Base-by-base conservation (phyloP, 1,140 invertebrate species). In the Latrodectus geometricus region DNA sequence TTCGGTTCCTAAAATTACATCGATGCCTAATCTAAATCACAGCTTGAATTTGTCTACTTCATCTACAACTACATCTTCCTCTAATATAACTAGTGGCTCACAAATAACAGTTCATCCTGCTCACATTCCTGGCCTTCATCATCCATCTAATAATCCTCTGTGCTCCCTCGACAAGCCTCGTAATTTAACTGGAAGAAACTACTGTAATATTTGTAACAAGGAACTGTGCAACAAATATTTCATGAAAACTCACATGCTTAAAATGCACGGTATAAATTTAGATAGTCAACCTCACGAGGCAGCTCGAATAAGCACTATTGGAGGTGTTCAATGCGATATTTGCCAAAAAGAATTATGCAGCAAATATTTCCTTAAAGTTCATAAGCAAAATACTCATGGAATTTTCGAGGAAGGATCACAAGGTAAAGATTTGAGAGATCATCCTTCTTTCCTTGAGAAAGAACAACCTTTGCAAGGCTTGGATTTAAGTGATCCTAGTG, bases 171-270 rank as follows among this genome's bases (percentile, higher is more conserved):
- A 86, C 8, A 85, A 85, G 50, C 87, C 87, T 9, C 87, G 82
- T 9, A 88, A 83, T 65, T 17, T 88, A n/a, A 86, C 87, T 54
- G 90, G 93, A 90, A 89, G 93, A 72, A 97, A 97, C 89, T 99
- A 97, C 90, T 99, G 99, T 91, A 97, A 99, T 90, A 98, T 99
- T 86, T 99, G 99, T 92, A 99, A 99, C 92, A 99, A 99, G 92
- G 98, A 99, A 91, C 91, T 99, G 54, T 99, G 98, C 92, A 99
- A 99, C 92, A 99, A 99, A 91, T 99, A 99, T 90, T 99, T 99
- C 91, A 97, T 99, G 95, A 97, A 99, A 90, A 99, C 98, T 0
- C 98, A 99, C 92, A 99, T 99, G 97, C 95, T 99, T 89, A 95
- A 99, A 91, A 99, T 99, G 96, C 98, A 99, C 91, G 97, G 98